phyloP scores from a whole-genome alignment of 1,140 invertebrate genomes.

The Pristionchus pacificus region DNA sequence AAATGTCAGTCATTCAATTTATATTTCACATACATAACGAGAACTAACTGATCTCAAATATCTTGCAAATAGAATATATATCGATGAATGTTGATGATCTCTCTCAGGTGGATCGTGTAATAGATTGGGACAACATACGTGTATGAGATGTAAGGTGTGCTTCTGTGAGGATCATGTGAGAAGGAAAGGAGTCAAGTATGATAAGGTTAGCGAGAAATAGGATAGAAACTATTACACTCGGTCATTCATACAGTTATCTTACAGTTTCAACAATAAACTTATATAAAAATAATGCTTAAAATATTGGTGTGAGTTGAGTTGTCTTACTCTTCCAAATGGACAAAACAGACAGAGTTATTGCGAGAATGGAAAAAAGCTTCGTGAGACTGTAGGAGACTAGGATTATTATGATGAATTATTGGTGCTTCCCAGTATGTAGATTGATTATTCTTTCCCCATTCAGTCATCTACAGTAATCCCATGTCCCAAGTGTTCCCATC shows the following conservation, averaged over 20 bases:
- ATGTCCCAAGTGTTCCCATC: slow-evolving; percentile 87
- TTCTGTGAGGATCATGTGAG: slow-evolving; percentile 93
- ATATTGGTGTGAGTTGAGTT: too few relatives aligned
- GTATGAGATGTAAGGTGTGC: slow-evolving; percentile 86
- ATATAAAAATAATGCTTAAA: too few relatives aligned
- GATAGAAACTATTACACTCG: background rate
- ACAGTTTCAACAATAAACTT: too few relatives aligned
- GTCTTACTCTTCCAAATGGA: background rate
- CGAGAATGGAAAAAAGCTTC: background rate
- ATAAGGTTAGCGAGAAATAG: slow-evolving; percentile 56
- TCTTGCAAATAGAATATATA: too few relatives aligned
- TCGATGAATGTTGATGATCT: slow-evolving; percentile 24
- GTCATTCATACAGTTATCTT: background rate
- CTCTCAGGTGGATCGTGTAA: slow-evolving; percentile 77
- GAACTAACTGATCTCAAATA: too few relatives aligned
- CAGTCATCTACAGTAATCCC: slow-evolving; percentile 77
- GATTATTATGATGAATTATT: too few relatives aligned
- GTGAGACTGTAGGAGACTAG: background rate
- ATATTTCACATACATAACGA: slow-evolving; percentile 14
- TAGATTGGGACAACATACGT: slow-evolving; percentile 85
- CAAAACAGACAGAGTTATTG: background rate
- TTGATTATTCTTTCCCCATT: too few relatives aligned
- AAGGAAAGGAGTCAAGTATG: slow-evolving; percentile 85
- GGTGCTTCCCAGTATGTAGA: too few relatives aligned
- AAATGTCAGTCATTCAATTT: slow-evolving; percentile 71